Percentiles rank a stretch among this genome's conserved stretches.
These are phyloP conservation scores for Hartigia nigra DNA, from an alignment of 2,888 invertebrate genomes.

Conservation along the genomic window DNA sequence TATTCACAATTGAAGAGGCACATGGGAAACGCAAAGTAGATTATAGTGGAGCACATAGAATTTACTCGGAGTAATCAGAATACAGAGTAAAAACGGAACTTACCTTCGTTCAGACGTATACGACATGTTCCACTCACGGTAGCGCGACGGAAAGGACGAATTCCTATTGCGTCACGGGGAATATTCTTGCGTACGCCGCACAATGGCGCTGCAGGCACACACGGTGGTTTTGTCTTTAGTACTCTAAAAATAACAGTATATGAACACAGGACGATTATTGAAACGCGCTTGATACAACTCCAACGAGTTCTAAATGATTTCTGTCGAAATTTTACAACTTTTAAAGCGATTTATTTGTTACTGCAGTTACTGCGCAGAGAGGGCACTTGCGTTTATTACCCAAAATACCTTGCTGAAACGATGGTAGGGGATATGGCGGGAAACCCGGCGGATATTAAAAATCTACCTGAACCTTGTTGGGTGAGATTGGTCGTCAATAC, in stretches of 20 bases:
- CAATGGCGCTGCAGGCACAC: slow-evolving; percentile 49
- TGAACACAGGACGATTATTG: neutral
- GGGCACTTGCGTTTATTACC: slow-evolving; percentile 49
- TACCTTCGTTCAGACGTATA: slow-evolving; percentile 84
- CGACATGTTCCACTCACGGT: slow-evolving; percentile 86
- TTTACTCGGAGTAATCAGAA: slow-evolving; percentile 11
- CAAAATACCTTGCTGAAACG: slow-evolving; percentile 19
- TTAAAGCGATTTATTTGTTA: slow-evolving; percentile 18
- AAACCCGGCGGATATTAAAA: slow-evolving; percentile 31
- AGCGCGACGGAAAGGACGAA: slow-evolving; percentile 78
- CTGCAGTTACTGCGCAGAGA: slow-evolving; percentile 40
- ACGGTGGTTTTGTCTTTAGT: neutral
- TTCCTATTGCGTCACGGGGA: slow-evolving; percentile 61
- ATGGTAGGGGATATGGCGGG: slow-evolving; percentile 30
- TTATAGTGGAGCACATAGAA: neutral
- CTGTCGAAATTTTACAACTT: slow-evolving; percentile 9
- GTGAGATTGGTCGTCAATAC: neutral
- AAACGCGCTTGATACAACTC: neutral
- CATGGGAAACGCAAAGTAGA: neutral
- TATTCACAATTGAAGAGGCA: neutral
- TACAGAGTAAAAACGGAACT: slow-evolving; percentile 68
- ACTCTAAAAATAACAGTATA: neutral
- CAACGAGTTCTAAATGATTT: neutral
- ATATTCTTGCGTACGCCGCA: slow-evolving; percentile 45
- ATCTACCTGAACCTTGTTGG: neutral